Evolutionary conservation across 92 coral and sea anemone genomes (phyloP).

Genomic region (Pocillopora meandrina): DNA sequence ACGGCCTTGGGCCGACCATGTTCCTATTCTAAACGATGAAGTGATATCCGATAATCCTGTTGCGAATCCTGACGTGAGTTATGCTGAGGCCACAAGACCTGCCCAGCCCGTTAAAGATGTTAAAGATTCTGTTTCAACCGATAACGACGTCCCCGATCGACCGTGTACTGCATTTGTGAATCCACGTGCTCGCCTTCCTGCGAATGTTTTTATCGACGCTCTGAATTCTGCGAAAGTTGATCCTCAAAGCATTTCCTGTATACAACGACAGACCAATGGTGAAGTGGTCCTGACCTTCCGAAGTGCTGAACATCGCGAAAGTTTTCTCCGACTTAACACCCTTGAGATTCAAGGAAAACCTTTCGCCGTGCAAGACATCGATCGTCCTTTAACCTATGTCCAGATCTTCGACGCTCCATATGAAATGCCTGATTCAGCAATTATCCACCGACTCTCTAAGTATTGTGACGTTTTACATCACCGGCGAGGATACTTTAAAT

Average conservation of each 20-base stretch:
- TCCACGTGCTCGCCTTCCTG: background rate
- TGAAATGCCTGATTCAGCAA: slow-evolving; percentile 21
- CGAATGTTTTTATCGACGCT: background rate
- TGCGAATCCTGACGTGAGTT: background rate
- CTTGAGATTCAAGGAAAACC: background rate
- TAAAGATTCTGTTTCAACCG: background rate
- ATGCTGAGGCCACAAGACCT: background rate
- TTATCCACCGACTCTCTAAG: background rate
- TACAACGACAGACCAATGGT: background rate
- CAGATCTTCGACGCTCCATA: slow-evolving; percentile 25
- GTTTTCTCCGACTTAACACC: background rate
- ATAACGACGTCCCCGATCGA: background rate
- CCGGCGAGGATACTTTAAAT: background rate
- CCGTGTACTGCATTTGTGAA: background rate
- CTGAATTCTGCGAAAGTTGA: background rate
- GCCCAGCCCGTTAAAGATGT: background rate
- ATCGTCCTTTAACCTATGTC: background rate
- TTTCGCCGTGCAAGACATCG: slow-evolving; percentile 15
- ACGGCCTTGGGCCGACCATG: too few relatives aligned
- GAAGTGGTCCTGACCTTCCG: background rate
- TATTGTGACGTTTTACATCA: background rate
- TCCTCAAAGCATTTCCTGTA: background rate
- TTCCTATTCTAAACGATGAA: too few relatives aligned
- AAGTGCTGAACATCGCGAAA: background rate
- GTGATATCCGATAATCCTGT: too few relatives aligned